phyloP scores from a whole-genome alignment of 2,888 invertebrate genomes.

The Eucera pruinosa region DNA sequence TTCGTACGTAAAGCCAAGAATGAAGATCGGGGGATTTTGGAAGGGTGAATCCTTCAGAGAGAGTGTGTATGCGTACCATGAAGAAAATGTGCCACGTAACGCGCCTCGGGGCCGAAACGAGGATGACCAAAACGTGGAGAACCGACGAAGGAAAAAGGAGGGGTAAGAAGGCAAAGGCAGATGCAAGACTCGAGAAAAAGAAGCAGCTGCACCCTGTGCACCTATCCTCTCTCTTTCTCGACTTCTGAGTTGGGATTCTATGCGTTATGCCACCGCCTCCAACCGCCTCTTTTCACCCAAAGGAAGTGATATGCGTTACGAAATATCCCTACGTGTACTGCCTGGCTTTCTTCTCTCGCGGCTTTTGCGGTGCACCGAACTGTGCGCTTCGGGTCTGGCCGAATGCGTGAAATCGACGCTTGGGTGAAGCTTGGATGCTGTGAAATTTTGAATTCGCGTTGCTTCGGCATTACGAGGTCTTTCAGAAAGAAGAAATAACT shows the following conservation, averaged over 20 bases:
- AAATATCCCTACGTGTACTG: conserved; percentile 5
- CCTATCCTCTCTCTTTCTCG: conserved; percentile 49
- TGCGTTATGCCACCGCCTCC: conserved; percentile 14
- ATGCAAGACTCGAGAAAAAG: conserved; percentile 70
- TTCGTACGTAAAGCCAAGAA: conserved; percentile 51
- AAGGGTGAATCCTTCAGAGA: neutral
- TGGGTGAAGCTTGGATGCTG: no score
- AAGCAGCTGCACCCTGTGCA: conserved; percentile 70
- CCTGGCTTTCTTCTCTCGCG: conserved; percentile 3
- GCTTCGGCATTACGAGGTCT: neutral
- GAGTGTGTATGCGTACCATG: conserved; percentile 39
- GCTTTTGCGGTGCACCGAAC: conserved; percentile 13
- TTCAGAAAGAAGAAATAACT: no score
- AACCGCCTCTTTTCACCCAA: conserved; percentile 37
- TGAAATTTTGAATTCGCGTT: conserved; percentile 6
- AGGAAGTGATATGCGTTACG: conserved; percentile 54
- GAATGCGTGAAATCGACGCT: conserved; percentile 22
- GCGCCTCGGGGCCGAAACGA: conserved; percentile 64
- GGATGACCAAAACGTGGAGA: conserved; percentile 69
- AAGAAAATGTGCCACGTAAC: conserved; percentile 74
- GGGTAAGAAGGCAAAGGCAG: conserved; percentile 61
- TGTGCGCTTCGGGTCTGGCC: neutral
- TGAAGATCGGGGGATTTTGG: conserved; percentile 49
- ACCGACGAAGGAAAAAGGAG: conserved; percentile 19
- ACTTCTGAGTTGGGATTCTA: conserved; percentile 52